Percentiles rank a stretch among this genome's conserved stretches.
These are phyloP conservation scores for Hyles euphorbiae DNA, from an alignment of 1,140 invertebrate genomes.

Conservation along the genomic window DNA sequence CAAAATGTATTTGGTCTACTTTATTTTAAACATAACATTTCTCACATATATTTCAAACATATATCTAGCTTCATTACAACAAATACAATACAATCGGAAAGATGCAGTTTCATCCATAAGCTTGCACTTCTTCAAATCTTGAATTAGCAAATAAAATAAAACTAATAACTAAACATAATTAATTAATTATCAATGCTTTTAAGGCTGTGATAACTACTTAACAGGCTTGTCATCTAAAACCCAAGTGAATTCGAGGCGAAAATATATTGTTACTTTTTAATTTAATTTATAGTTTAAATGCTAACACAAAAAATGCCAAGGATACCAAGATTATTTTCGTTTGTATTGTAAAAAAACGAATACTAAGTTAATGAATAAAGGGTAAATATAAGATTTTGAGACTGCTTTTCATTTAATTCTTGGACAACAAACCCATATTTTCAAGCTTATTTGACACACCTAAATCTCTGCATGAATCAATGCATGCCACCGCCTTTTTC, in stretches of 20 bases:
- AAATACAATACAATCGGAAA: not conserved
- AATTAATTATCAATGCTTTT: too few species aligned
- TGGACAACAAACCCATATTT: too few species aligned
- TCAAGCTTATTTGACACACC: not conserved
- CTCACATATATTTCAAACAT: not conserved
- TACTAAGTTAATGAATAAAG: too few species aligned
- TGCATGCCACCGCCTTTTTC: slow-evolving; percentile 79
- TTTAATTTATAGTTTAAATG: not conserved
- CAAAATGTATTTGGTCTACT: too few species aligned
- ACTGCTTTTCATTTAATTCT: too few species aligned
- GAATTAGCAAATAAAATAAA: not conserved
- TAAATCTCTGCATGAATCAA: slow-evolving; percentile 21
- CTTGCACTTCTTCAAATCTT: not conserved
- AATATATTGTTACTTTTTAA: not conserved
- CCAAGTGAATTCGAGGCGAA: too few species aligned
- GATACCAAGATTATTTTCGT: not conserved
- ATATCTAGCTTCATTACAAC: not conserved
- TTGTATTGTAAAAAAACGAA: not conserved
- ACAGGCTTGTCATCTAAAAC: too few species aligned
- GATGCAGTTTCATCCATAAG: not conserved
- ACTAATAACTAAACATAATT: too few species aligned
- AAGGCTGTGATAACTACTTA: too few species aligned
- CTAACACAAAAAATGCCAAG: not conserved
- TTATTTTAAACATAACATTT: too few species aligned
- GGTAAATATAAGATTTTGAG: too few species aligned